Evolutionary conservation across 2,113 vertebrate genomes (phyloP).

Genomic region (Tauraco erythrolophus): DNA sequence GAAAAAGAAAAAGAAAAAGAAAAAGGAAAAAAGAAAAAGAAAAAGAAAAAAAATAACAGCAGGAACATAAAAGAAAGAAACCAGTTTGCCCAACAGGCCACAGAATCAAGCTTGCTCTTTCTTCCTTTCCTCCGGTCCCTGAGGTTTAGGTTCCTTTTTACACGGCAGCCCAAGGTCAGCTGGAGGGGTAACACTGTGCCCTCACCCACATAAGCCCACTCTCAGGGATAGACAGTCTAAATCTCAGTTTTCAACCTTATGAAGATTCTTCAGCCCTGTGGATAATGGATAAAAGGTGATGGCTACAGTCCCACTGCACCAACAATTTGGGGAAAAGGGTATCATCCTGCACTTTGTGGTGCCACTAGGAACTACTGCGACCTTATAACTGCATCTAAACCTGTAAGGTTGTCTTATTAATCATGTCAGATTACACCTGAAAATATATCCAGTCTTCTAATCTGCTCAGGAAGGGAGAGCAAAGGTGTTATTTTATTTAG

Average conservation of each 20-base stretch:
- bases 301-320: background rate
- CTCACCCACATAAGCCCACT: background rate
- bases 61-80: background rate
- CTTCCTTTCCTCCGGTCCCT: background rate
- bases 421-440: background rate
- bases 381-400: background rate
- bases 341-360: background rate
- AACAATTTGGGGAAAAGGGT: background rate
- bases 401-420: background rate
- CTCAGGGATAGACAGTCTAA: background rate
- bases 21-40: too few species aligned
- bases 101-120: background rate
- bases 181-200: background rate
- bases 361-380: background rate
- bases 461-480: conserved; percentile 27
- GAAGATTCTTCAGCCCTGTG: background rate
- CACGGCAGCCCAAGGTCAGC: background rate
- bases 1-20: too few species aligned
- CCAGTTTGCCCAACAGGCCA: background rate
- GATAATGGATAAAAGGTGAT: background rate
- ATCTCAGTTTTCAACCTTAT: background rate
- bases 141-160: background rate
- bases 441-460: background rate
- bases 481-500: conserved; percentile 45
- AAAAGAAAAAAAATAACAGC: background rate